Evolutionary conservation across 1,140 invertebrate genomes (phyloP), one percentile per base, ranked within the genome.

Genomic region (Plutomurus gul): DNA sequence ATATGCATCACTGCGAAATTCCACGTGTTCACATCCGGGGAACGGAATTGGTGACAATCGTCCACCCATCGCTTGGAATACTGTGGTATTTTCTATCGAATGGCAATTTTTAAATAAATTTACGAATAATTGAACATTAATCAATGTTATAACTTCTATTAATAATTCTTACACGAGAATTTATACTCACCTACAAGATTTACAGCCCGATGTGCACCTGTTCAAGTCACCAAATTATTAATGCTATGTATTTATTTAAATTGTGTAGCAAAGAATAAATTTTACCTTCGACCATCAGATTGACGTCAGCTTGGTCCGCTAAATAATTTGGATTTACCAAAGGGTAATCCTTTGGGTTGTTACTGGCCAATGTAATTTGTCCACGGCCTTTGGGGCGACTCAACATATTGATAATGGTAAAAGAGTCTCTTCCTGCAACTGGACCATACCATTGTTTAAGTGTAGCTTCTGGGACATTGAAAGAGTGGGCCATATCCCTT

Each of bases 301-400:
- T 46, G 3, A 87, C 74, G 72, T 88, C 87, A 11, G 81, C 47
- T 13, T 81, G 65, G 20, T 87, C 83, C 1, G 83, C 79, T 47
- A 92, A 89, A 82, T 91, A 92, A 81, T 91, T 91, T 4, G 92
- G 89, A 83, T 91, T 89, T 60, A 94, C 90, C 30, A 90, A 77
- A 4, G 93, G 93, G 77, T 87, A 86, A 2, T 88, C 22, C 85
- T 85, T 75, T 83, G 92, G 89, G 89, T 90, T 88, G 3, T 85
- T 88, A 25, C 85, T 87, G 71, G 87, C 88, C 2, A 93, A 84
- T 79, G 86, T 82, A 10, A 93, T 87, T 16, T 73, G 27, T 10
- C 92, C 92, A 5, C 81, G 70, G 18, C 86, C 86, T 65, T 86
- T 77, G 80, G 11, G 88, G 85, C 18, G 87, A 47, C 75, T 60